Evolutionary conservation across 2,888 invertebrate genomes (phyloP).

Genomic region (Himalopsyche japonica): DNA sequence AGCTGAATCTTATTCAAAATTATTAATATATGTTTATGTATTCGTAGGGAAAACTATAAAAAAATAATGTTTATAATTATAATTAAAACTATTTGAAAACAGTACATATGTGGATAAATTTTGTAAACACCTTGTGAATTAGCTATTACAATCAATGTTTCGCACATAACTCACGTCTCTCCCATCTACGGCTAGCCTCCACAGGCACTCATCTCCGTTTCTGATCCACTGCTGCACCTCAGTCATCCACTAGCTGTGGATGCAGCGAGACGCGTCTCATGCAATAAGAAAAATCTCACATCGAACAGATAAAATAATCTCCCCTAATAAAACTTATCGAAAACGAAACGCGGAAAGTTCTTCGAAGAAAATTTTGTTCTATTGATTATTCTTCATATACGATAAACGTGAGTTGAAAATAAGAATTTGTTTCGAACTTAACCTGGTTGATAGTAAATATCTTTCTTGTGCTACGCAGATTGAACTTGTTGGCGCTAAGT

Average conservation of each 20-base stretch:
- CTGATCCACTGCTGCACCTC: neutral
- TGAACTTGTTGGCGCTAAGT: neutral
- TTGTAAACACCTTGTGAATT: neutral
- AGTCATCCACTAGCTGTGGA: constrained; percentile 20
- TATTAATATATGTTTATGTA: no score
- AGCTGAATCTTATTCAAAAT: no score
- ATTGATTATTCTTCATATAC: neutral
- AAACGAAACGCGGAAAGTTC: neutral
- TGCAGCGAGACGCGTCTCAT: constrained; percentile 14
- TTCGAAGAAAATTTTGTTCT: neutral
- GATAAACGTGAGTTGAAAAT: neutral
- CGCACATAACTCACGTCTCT: neutral
- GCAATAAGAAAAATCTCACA: neutral
- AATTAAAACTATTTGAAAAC: no score
- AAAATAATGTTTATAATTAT: no score
- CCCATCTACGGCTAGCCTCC: constrained; percentile 1
- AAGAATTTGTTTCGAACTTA: neutral
- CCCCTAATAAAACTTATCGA: neutral
- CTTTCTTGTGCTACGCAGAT: neutral
- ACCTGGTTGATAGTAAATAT: neutral
- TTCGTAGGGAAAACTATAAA: no score
- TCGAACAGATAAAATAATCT: neutral
- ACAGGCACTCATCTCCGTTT: constrained; percentile 2
- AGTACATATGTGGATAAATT: no score
- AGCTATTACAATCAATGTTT: neutral